Evolutionary conservation across 2,888 invertebrate species (phyloP).

Genomic region (Bombylius major): DNA sequence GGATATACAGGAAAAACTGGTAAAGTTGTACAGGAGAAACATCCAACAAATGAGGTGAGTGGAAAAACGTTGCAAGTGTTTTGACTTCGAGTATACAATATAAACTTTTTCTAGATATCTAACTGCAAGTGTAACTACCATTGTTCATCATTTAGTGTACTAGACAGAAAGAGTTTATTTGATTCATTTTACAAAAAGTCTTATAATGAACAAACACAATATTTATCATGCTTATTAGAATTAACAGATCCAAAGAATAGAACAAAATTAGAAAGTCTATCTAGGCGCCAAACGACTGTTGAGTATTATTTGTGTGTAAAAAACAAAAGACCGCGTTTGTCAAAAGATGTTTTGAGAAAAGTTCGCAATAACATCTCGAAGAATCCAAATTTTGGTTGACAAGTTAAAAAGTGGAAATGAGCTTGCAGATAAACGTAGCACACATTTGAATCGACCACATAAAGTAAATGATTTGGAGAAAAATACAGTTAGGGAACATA

Average conservation of each 20-base stretch:
- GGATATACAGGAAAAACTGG: background rate
- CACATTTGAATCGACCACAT: background rate
- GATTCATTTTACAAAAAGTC: background rate
- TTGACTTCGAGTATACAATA: background rate
- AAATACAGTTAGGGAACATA: background rate
- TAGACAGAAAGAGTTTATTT: background rate
- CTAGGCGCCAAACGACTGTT: background rate
- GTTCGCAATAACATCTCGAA: background rate
- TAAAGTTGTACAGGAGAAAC: background rate
- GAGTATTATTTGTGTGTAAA: background rate
- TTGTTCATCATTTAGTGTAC: background rate
- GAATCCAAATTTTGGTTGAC: background rate
- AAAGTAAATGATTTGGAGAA: background rate
- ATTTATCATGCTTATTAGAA: background rate
- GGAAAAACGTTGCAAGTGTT: background rate
- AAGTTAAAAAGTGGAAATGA: background rate
- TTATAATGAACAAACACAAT: background rate
- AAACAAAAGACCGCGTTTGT: background rate
- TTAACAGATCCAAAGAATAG: background rate
- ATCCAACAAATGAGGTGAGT: background rate
- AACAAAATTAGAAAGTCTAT: background rate
- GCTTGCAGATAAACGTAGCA: background rate
- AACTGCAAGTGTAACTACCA: background rate
- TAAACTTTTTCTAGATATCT: background rate
- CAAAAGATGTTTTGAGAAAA: background rate